Percentiles rank a stretch among this genome's conserved stretches.
Conservation (phyloP, 2,113 vertebrate genomes). For the Hiodon alosoides region DNA sequence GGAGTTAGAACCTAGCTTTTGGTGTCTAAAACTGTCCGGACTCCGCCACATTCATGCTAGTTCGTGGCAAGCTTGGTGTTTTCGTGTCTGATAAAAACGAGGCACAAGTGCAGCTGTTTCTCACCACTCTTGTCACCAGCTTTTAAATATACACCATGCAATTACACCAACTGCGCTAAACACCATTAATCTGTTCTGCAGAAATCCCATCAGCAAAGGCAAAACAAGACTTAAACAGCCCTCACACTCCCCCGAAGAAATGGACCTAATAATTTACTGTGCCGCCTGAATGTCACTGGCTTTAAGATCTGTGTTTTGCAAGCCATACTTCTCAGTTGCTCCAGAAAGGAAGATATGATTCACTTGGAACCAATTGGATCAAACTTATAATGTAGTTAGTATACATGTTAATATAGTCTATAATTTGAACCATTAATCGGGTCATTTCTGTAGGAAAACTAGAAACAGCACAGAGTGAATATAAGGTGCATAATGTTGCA, state of each 20-base stretch:
- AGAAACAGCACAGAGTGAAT: too few relatives aligned
- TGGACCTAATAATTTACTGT: background rate
- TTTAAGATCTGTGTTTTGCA: too few relatives aligned
- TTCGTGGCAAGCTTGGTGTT: background rate
- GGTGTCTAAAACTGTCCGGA: background rate
- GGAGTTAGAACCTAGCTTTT: too few relatives aligned
- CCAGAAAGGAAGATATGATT: too few relatives aligned
- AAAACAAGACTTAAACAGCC: background rate
- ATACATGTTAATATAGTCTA: too few relatives aligned
- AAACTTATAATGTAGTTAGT: too few relatives aligned
- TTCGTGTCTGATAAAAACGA: background rate
- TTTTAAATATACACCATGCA: conserved; percentile 17
- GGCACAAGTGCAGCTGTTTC: conserved; percentile 8
- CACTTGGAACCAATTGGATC: too few relatives aligned
- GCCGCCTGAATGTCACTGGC: background rate
- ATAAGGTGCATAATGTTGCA: too few relatives aligned
- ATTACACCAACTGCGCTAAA: conserved; percentile 25
- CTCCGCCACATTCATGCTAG: background rate
- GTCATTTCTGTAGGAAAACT: too few relatives aligned
- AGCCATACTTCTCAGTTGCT: too few relatives aligned
- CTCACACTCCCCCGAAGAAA: conserved; percentile 2
- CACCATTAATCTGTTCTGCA: conserved; percentile 12
- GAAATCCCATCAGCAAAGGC: background rate
- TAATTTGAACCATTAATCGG: too few relatives aligned
- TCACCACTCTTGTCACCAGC: background rate